These are phyloP conservation scores for Glyptemys insculpta DNA, from an alignment of 2,797 vertebrate species.

Conservation along the genomic window DNA sequence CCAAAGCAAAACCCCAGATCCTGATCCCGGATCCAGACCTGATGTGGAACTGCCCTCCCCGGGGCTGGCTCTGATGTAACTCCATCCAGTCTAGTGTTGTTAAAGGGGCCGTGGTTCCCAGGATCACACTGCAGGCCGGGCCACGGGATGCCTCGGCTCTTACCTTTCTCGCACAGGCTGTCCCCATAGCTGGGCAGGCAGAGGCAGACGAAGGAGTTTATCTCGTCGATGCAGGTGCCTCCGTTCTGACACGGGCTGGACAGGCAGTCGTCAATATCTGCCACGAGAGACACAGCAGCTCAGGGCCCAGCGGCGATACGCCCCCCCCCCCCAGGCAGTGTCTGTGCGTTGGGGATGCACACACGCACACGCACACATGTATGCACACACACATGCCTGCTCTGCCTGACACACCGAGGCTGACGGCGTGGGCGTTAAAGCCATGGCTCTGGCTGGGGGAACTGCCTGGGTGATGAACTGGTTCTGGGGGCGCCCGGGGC, in stretches of 20 bases:
- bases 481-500: no score
- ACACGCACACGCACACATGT: no score
- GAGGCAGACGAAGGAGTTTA: conserved; percentile 93
- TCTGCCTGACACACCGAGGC: no score
- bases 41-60: background rate
- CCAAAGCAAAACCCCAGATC: background rate
- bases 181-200: conserved; percentile 97
- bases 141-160: background rate
- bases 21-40: background rate
- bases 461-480: no score
- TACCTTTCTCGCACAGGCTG: conserved; percentile 95
- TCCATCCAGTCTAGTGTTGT: background rate
- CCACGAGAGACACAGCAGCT: background rate
- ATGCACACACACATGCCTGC: no score
- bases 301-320: background rate
- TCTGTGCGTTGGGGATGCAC: no score
- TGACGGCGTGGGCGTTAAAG: background rate
- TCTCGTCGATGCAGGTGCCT: conserved; percentile 96
- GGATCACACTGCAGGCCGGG: background rate
- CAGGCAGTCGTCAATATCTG: conserved; percentile 96
- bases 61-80: background rate
- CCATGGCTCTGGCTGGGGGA: background rate
- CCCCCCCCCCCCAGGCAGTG: background rate
- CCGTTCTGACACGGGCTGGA: conserved; percentile 96
- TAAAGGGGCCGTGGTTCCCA: background rate